These are phyloP conservation scores for Napeogenes inachia DNA, from an alignment of 2,888 invertebrate species.

Conservation along the genomic window DNA sequence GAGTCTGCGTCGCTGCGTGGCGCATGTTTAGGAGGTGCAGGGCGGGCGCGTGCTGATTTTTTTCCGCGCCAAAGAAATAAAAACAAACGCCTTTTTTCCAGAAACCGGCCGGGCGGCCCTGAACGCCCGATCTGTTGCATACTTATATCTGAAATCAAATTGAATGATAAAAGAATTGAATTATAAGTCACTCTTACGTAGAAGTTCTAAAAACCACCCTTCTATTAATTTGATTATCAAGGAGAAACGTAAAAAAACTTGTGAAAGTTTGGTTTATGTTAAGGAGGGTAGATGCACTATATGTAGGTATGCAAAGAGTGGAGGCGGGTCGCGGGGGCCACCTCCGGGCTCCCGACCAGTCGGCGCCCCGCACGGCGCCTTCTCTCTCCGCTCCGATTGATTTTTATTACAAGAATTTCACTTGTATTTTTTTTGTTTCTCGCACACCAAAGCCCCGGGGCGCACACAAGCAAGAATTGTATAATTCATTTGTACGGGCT, in stretches of 20 bases:
- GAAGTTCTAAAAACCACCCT: constrained; percentile 4
- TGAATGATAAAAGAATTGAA: background rate
- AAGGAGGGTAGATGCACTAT: constrained; percentile 61
- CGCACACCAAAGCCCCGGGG: constrained; percentile 61
- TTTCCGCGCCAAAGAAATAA: constrained; percentile 76
- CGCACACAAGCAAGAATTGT: constrained; percentile 70
- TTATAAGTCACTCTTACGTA: background rate
- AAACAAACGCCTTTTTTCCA: constrained; percentile 75
- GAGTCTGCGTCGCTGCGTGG: constrained; percentile 77
- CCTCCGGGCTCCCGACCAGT: constrained; percentile 58
- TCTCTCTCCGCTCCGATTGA: constrained; percentile 77
- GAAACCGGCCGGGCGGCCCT: constrained; percentile 54
- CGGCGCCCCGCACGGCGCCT: constrained; percentile 72
- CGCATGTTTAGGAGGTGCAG: constrained; percentile 78
- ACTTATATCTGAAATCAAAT: constrained; percentile 2
- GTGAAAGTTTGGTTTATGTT: constrained; percentile 1
- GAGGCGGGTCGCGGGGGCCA: constrained; percentile 39
- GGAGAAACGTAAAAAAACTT: no score
- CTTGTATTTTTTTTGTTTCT: constrained; percentile 72
- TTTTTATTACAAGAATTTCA: constrained; percentile 78
- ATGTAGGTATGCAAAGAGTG: constrained; percentile 52
- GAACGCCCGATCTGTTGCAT: constrained; percentile 17
- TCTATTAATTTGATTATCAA: no score
- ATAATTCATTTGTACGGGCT: constrained; percentile 77
- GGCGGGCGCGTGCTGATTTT: constrained; percentile 74